Conservation (phyloP, 2,113 vertebrate genomes). For the Bubalus kerabau region DNA sequence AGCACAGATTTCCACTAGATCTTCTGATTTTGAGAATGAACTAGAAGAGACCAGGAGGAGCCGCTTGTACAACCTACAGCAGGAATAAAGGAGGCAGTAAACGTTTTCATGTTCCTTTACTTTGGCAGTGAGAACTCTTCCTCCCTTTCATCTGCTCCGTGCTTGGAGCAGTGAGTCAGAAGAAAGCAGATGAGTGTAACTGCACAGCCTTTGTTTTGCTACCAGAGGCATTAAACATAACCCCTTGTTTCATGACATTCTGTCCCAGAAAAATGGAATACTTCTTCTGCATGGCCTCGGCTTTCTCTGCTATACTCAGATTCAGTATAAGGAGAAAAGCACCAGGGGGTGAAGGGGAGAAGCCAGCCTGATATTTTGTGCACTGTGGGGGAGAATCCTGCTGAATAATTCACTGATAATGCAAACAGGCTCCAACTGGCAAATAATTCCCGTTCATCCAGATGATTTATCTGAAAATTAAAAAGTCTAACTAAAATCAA, state of each 20-base stretch:
- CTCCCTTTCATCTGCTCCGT: not conserved
- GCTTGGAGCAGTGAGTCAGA: not conserved
- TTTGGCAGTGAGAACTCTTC: not conserved
- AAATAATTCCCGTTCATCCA: conserved; percentile 57
- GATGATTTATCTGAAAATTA: conserved; percentile 73
- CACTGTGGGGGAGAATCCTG: not conserved
- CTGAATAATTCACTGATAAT: conserved; percentile 63
- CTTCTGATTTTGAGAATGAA: not conserved
- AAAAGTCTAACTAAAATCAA: conserved; percentile 55
- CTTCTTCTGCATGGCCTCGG: not conserved
- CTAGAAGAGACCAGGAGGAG: not conserved
- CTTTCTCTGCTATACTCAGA: not conserved
- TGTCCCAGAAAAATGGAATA: not conserved
- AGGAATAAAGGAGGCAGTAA: not conserved
- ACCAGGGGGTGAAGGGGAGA: not conserved
- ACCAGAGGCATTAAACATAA: not conserved
- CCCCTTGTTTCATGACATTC: accelerated
- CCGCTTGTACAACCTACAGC: not conserved
- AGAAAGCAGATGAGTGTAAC: not conserved
- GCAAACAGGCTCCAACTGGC: conserved; percentile 51
- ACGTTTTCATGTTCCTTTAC: not conserved
- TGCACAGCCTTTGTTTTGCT: not conserved
- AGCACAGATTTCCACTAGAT: not conserved
- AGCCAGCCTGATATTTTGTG: not conserved
- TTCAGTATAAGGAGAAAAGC: not conserved